Base-by-base conservation (phyloP, 2,797 vertebrate genomes). In the Alectoris magna region DNA sequence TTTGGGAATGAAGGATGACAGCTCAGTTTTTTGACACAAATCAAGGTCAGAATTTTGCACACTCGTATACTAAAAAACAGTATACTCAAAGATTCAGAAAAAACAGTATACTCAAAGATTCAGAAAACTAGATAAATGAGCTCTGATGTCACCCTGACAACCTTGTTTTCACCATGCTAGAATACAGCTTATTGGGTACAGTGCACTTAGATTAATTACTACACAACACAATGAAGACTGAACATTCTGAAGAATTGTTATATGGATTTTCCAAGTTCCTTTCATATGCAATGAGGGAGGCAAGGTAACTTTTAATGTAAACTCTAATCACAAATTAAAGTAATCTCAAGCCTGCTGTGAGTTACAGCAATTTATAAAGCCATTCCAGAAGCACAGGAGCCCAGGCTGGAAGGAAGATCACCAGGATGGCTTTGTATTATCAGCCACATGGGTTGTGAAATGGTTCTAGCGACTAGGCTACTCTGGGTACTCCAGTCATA, bases 191-290 rank as follows among this genome's bases (percentile, higher is more conserved):
- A 34, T 5, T 51, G 39, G 5, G 18, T 38, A 29, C 31, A 31
- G 8, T 7, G 22, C 22, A 70, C 21, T 17, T n/a, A 13, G 13
- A 55, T 10, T 8, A 41, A 51, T 11, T 7, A 38, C 1, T n/a
- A 34, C 4, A 0, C 0, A 51, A 46, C 0, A 1, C n/a, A 36
- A 29, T 5, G 3, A 55, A 49, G 10, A 19, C 27, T 46, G 14
- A 73, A 36, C 6, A 26, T 29, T 22, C 0, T 38, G 19, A 43
- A 72, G 29, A 39, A 36, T 2, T 6, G 29, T 31, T 21, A 79
- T 14, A 8, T 9, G 43, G 26, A 56, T 59, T 19, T 67, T 43
- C 51, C 46, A 79, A 59, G 22, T 27, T 38, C 23, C 34, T 75
- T 55, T 38, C 15, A 14, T 2, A 55, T 4, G 26, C 34, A 44